A percentile compares a stretch with the other conserved stretches of the same genome.
Evolutionary conservation across 2,888 invertebrate genomes (phyloP).

Genomic region (Nysson spinosus): DNA sequence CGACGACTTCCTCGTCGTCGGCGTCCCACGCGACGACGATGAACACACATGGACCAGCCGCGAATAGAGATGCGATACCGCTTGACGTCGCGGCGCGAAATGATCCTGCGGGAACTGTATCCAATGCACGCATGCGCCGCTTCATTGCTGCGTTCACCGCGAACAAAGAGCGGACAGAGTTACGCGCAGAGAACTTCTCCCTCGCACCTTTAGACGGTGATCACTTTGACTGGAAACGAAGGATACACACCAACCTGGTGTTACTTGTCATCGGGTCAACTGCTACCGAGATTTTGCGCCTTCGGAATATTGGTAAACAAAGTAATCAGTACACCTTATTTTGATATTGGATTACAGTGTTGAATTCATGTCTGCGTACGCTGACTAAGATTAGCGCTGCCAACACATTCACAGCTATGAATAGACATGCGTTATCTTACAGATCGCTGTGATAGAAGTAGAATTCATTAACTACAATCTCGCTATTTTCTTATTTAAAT

Average conservation of each 20-base stretch:
- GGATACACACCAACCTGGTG: conserved; percentile 24
- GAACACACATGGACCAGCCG: conserved; percentile 59
- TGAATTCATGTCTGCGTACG: no score
- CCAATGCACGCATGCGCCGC: conserved; percentile 55
- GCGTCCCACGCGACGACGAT: conserved; percentile 54
- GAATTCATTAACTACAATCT: no score
- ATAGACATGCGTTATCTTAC: no score
- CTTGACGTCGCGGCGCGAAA: conserved; percentile 71
- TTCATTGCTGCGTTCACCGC: conserved; percentile 41
- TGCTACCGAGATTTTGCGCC: conserved; percentile 14
- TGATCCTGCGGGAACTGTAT: conserved; percentile 63
- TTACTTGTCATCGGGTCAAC: conserved; percentile 36
- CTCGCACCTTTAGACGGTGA: conserved; percentile 38
- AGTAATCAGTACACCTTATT: no score
- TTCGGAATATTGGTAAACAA: not conserved
- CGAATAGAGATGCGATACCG: conserved; percentile 49
- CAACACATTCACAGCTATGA: no score
- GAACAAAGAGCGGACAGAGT: conserved; percentile 49
- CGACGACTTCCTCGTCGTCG: conserved; percentile 35
- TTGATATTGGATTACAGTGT: no score
- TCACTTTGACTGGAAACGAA: conserved; percentile 30
- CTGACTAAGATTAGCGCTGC: no score
- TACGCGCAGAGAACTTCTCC: conserved; percentile 56
- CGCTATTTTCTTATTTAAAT: no score
- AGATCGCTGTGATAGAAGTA: no score